Conservation (phyloP, 2,113 vertebrate species). For the Oncorhynchus tshawytscha region DNA sequence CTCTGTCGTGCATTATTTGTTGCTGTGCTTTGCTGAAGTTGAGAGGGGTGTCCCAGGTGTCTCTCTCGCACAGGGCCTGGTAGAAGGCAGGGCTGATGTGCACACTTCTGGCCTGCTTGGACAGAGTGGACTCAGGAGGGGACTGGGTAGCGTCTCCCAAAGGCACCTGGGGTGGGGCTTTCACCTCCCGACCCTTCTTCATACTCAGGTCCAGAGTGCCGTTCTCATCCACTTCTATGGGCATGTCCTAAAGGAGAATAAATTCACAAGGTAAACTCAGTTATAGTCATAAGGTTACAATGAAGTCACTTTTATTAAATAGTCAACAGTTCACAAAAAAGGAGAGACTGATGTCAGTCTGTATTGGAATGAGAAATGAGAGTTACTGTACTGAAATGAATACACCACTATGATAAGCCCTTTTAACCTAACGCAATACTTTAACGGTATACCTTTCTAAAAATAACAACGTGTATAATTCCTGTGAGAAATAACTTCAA, state of each 20-base stretch:
- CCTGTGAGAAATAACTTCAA: background rate
- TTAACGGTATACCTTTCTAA: background rate
- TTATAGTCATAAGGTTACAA: too few species aligned
- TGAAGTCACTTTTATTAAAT: too few species aligned
- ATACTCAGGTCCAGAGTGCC: slow-evolving; percentile 98
- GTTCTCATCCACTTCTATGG: slow-evolving; percentile 97
- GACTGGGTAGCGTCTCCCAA: slow-evolving; percentile 69
- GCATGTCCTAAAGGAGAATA: slow-evolving; percentile 62
- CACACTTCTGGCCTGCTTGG: slow-evolving; percentile 81
- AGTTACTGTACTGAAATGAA: too few species aligned
- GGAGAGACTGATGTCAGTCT: too few species aligned
- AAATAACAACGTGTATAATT: background rate
- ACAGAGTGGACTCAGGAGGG: slow-evolving; percentile 79
- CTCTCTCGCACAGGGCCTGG: slow-evolving; percentile 88
- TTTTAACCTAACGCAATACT: background rate
- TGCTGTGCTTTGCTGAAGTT: slow-evolving; percentile 91
- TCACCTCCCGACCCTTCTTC: slow-evolving; percentile 89
- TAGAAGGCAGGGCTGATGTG: slow-evolving; percentile 91
- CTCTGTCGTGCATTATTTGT: slow-evolving; percentile 75
- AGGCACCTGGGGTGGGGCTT: slow-evolving; percentile 72
- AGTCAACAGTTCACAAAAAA: too few species aligned
- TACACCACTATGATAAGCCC: background rate
- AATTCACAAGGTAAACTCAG: background rate
- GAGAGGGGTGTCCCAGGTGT: slow-evolving; percentile 91
- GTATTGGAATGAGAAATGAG: too few species aligned